Percentiles rank a stretch among this genome's conserved stretches.
Conservation (phyloP, 2,888 invertebrate genomes). For the Hololepta plana region DNA sequence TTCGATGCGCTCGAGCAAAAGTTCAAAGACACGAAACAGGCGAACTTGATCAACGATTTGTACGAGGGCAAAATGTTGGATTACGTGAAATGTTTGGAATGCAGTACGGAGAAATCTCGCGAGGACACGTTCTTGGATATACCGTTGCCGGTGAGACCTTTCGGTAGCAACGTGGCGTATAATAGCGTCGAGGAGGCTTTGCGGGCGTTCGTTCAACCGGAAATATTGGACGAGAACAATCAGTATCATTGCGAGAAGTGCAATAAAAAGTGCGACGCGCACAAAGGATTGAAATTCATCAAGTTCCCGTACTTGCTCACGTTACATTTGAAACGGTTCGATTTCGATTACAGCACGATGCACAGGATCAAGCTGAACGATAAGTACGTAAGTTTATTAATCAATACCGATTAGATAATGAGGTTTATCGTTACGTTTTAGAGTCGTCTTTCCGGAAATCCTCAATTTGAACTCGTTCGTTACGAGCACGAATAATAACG, state of each 20-base stretch:
- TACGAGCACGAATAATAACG: conserved; percentile 15
- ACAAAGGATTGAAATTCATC: conserved; percentile 74
- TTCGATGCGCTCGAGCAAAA: conserved; percentile 76
- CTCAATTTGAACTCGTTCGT: conserved; percentile 63
- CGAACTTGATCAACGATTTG: conserved; percentile 62
- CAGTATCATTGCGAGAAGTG: conserved; percentile 79
- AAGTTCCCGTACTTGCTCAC: conserved; percentile 76
- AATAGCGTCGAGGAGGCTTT: conserved; percentile 68
- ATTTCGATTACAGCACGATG: conserved; percentile 71
- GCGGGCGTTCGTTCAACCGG: conserved; percentile 66
- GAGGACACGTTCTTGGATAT: conserved; percentile 74
- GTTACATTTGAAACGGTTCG: conserved; percentile 74
- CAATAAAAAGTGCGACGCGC: conserved; percentile 71
- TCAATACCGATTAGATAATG: conserved; percentile 2
- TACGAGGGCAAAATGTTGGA: conserved; percentile 67
- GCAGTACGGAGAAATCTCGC: conserved; percentile 63
- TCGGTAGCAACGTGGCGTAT: conserved; percentile 58
- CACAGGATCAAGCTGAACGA: conserved; percentile 77
- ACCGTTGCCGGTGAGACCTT: conserved; percentile 68
- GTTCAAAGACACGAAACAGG: conserved; percentile 65
- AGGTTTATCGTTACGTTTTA: conserved; percentile 22
- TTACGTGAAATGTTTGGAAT: conserved; percentile 76
- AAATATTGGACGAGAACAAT: conserved; percentile 65
- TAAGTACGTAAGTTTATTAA: conserved; percentile 27
- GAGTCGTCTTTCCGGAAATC: conserved; percentile 65